These are phyloP conservation scores for Microchrysa polita DNA, from an alignment of 2,888 invertebrate genomes.

Conservation along the genomic window DNA sequence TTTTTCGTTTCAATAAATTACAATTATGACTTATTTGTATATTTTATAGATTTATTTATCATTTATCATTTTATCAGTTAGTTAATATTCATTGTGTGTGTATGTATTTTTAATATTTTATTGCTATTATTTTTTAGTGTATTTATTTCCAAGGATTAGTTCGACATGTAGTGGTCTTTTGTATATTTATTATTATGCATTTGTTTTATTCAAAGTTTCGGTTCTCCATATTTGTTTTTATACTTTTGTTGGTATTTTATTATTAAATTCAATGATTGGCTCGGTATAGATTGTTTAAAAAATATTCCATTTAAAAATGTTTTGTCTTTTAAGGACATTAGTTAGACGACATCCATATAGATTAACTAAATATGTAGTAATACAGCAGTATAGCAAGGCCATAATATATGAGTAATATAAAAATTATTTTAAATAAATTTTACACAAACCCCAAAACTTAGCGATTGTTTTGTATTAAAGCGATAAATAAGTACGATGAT, in stretches of 20 bases:
- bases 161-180: conserved; percentile 47
- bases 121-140: conserved; percentile 25
- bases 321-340: conserved; percentile 9
- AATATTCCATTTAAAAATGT: conserved; percentile 34
- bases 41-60: conserved; percentile 8
- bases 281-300: conserved; percentile 58
- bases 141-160: conserved; percentile 23
- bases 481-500: conserved; percentile 23
- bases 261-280: conserved; percentile 64
- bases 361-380: conserved; percentile 6
- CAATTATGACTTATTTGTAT: conserved; percentile 38
- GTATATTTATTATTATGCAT: conserved; percentile 50
- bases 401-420: not conserved
- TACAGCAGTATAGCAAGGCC: not conserved
- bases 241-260: conserved; percentile 53
- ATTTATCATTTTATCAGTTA: conserved; percentile 19
- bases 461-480: not conserved
- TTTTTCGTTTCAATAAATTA: conserved; percentile 44
- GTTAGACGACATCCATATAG: not conserved
- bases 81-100: conserved; percentile 29
- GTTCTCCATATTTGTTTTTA: conserved; percentile 47
- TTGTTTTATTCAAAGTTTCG: conserved; percentile 45
- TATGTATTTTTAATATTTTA: conserved; percentile 38
- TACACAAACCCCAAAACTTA: conserved; percentile 1
- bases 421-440: conserved; percentile 2